A percentile compares a stretch with the other conserved stretches of the same genome.
These are phyloP conservation scores for Chunga burmeisteri DNA, from an alignment of 2,113 vertebrate genomes.

Conservation along the genomic window DNA sequence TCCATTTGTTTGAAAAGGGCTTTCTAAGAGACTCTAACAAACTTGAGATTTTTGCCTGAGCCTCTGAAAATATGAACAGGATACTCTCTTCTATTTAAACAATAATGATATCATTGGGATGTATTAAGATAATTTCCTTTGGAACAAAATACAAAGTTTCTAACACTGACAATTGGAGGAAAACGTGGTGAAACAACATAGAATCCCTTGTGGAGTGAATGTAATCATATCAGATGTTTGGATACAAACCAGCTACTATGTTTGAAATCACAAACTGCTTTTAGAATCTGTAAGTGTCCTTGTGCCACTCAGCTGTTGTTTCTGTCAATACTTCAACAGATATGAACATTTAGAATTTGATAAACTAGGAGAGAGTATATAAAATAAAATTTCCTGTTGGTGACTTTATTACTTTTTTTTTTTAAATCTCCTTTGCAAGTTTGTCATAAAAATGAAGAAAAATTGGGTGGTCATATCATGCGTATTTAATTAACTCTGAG, in stretches of 20 bases:
- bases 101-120: not conserved
- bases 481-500: not conserved
- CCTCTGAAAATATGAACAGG: not conserved
- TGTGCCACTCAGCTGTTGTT: not conserved
- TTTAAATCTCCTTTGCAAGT: not conserved
- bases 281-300: not conserved
- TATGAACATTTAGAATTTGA: not conserved
- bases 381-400: not conserved
- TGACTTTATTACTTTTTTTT: not conserved
- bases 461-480: not conserved
- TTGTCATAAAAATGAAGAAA: not conserved
- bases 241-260: constrained; percentile 68
- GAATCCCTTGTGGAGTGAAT: constrained; percentile 32
- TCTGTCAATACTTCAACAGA: not conserved
- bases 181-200: constrained; percentile 67
- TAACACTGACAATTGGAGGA: constrained; percentile 78
- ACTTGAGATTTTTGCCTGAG: constrained; percentile 3
- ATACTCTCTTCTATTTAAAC: constrained; percentile 26
- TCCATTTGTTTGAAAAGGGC: not conserved
- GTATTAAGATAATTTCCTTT: constrained; percentile 68
- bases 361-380: not conserved
- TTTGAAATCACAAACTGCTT: not conserved
- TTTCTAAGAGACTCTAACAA: not conserved
- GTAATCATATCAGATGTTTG: constrained; percentile 59
- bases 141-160: constrained; percentile 63